Percentiles rank a stretch among this genome's conserved stretches.
phyloP scores from a whole-genome alignment of 2,888 invertebrate species.

The Heteropelma amictum region DNA sequence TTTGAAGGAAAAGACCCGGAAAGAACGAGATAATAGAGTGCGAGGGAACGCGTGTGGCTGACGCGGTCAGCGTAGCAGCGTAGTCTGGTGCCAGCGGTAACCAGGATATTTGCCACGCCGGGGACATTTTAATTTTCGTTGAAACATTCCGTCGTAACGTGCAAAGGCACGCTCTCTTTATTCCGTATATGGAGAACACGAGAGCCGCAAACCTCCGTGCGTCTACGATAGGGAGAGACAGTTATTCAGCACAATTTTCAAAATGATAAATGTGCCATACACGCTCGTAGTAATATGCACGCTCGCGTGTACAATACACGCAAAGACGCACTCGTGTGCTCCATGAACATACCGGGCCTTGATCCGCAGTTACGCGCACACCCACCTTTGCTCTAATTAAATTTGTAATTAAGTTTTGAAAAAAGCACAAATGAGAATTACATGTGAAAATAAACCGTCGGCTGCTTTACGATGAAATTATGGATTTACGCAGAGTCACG shows the following conservation, averaged over 20 bases:
- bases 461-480: background rate
- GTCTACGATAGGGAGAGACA: background rate
- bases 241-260: constrained; percentile 23
- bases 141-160: constrained; percentile 54
- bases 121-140: constrained; percentile 60
- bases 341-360: no score
- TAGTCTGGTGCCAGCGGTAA: constrained; percentile 22
- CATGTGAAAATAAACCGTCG: no score
- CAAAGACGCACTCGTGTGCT: no score
- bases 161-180: constrained; percentile 42
- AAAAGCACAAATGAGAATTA: no score
- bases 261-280: constrained; percentile 24
- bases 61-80: constrained; percentile 27
- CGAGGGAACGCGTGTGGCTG: constrained; percentile 8
- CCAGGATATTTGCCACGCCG: constrained; percentile 22
- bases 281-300: background rate
- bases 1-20: background rate
- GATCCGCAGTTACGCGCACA: constrained; percentile 39
- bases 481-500: background rate
- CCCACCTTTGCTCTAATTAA: constrained; percentile 39
- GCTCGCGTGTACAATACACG: no score
- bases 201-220: background rate
- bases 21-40: constrained; percentile 15
- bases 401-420: constrained; percentile 38
- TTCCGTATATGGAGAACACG: constrained; percentile 28